Conservation (phyloP, 2,888 invertebrate species). For the Harpalus rufipes region DNA sequence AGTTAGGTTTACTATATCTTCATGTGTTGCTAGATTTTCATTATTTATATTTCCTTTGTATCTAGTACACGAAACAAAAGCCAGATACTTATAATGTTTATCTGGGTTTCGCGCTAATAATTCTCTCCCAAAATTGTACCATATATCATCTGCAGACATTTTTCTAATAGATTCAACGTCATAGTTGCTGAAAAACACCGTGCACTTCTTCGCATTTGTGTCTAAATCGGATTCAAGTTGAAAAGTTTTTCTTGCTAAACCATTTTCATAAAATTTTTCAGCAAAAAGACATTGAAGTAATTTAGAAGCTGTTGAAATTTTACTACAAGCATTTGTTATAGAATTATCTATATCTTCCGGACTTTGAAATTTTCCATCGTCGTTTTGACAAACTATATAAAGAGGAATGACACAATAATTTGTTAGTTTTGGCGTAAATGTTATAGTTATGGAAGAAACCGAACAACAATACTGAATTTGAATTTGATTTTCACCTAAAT, state of each 20-base stretch:
- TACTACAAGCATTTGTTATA: slow-evolving; percentile 85
- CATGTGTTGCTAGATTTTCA: slow-evolving; percentile 82
- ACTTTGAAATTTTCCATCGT: slow-evolving; percentile 88
- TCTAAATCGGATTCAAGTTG: slow-evolving; percentile 84
- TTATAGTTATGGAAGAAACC: slow-evolving; percentile 78
- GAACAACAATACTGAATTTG: slow-evolving; percentile 80
- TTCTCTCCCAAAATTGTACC: slow-evolving; percentile 92
- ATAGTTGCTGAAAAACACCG: slow-evolving; percentile 86
- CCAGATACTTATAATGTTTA: slow-evolving; percentile 90
- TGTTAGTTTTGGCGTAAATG: slow-evolving; percentile 81
- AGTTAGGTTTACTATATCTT: slow-evolving; percentile 84
- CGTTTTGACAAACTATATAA: slow-evolving; percentile 89
- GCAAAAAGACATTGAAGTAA: slow-evolving; percentile 92
- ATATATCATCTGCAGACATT: slow-evolving; percentile 88
- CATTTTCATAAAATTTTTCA: slow-evolving; percentile 90
- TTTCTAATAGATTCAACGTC: slow-evolving; percentile 84
- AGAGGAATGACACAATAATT: slow-evolving; percentile 86
- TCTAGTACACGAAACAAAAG: slow-evolving; percentile 92
- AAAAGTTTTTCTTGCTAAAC: slow-evolving; percentile 89
- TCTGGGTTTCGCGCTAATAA: slow-evolving; percentile 86
- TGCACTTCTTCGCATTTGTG: slow-evolving; percentile 81
- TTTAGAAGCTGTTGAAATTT: slow-evolving; percentile 88
- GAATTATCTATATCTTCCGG: slow-evolving; percentile 78
- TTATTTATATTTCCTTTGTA: slow-evolving; percentile 82
- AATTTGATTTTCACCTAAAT: slow-evolving; percentile 82